Conservation (phyloP, 2,113 vertebrate genomes). For the Pristiophorus japonicus region DNA sequence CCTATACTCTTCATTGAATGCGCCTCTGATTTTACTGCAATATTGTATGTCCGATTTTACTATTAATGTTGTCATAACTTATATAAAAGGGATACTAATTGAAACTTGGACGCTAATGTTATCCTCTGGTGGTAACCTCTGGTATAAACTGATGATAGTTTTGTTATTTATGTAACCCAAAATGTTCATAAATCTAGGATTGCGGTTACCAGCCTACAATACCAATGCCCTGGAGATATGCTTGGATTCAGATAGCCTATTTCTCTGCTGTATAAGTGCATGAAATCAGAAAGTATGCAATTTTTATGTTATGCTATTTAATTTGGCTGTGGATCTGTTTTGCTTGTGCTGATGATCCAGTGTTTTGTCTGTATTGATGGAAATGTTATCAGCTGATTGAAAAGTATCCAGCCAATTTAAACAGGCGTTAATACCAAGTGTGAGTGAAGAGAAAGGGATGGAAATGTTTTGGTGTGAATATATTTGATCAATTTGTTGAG, state of each 20-base stretch:
- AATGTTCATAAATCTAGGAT: neutral
- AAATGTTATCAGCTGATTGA: no score
- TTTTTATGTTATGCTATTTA: neutral
- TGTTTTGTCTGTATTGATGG: neutral
- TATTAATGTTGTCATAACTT: neutral
- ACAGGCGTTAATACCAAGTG: neutral
- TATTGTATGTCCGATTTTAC: neutral
- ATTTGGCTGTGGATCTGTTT: neutral
- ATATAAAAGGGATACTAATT: neutral
- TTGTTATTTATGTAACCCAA: no score
- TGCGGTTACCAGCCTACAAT: neutral
- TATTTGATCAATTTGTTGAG: neutral
- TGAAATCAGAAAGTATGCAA: neutral
- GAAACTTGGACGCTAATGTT: neutral
- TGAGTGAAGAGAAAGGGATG: neutral
- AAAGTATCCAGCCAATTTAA: neutral
- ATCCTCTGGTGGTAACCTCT: neutral
- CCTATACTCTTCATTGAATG: neutral
- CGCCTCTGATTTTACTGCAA: neutral
- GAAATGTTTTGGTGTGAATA: neutral
- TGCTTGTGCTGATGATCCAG: neutral
- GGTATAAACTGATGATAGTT: neutral
- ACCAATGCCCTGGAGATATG: neutral
- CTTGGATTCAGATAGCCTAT: neutral
- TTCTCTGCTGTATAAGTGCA: neutral